Evolutionary conservation across 2,797 vertebrate species (phyloP), one percentile per base, ranked within the genome.

Genomic region (Denticeps clupeoides): DNA sequence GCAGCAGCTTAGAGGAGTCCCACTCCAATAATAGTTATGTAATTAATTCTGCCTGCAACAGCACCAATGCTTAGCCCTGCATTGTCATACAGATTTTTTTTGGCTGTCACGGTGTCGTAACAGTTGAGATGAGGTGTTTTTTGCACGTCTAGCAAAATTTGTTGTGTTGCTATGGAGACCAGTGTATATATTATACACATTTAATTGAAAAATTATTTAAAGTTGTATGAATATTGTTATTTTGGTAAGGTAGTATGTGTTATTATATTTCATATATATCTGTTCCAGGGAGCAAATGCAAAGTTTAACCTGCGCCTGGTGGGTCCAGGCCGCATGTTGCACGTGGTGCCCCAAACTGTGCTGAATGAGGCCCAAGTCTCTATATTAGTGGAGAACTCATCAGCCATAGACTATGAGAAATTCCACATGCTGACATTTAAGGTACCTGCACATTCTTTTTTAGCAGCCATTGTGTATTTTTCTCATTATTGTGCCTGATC

Each of bases 361-460:
- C 82, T 98, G 41, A 97, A 98, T 8, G 92, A 98, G 68, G 93
- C 95, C n/a, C 93, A 97, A 62, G 89, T 97, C 60, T 97, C 91
- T 1, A 80, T 97, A 53, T 82, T 99, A 33, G 91, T 97, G 25
- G 91, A 97, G 58, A 85, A 97, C 59, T 93, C 93, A 47, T 79
- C 85, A 6, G 83, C 87, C 55, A 93, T 98, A 68, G 95, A 99
- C 74, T 97, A 89, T 63, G 95, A 99, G 69, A 92, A 82, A 58
- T 83, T 79, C 47, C 84, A 87, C 23, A 77, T 90, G 62, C 72
- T 90, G 54, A 82, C 78, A 27, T 93, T 90, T 64, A 87, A 88
- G 87, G 83, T 88, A 50, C 51, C 41, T 10, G 6, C 13, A 19
- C 18, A 19, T 19, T 19, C 18, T 19, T 19, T 19, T 19, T 19